These are phyloP conservation scores for Lynx canadensis DNA, from an alignment of 2,113 vertebrate species.

Conservation along the genomic window DNA sequence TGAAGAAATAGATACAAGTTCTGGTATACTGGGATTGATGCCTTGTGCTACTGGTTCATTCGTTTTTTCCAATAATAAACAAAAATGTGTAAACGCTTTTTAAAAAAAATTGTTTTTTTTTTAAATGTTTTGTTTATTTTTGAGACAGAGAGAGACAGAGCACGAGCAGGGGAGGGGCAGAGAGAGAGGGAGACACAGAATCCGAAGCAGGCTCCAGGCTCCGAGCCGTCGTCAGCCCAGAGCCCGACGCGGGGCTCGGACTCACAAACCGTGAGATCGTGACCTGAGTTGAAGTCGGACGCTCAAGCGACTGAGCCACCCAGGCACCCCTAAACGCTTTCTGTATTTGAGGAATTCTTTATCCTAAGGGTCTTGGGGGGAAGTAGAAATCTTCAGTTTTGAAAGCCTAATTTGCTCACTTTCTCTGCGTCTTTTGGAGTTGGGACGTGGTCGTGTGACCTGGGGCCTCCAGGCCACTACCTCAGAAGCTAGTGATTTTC, in stretches of 20 bases:
- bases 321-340: background rate
- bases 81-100: background rate
- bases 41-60: background rate
- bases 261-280: too few relatives aligned
- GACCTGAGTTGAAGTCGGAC: too few relatives aligned
- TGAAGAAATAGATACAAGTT: constrained; percentile 19
- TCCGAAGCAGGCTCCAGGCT: too few relatives aligned
- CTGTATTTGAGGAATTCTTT: background rate
- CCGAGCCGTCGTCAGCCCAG: too few relatives aligned
- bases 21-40: background rate
- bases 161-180: too few relatives aligned
- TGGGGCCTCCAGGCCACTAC: background rate
- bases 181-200: too few relatives aligned
- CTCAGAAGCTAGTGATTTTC: background rate
- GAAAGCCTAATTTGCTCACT: background rate
- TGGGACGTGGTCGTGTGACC: background rate
- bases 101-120: background rate
- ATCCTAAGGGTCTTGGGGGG: background rate
- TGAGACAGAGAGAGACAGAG: too few relatives aligned
- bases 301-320: too few relatives aligned
- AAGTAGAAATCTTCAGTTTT: background rate
- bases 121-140: too few relatives aligned
- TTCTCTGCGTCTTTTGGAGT: background rate
- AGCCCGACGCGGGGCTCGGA: too few relatives aligned
- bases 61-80: background rate